Evolutionary conservation across 2,888 invertebrate species (phyloP), one percentile per base, ranked within the genome.

Genomic region (Cactoblastis cactorum): DNA sequence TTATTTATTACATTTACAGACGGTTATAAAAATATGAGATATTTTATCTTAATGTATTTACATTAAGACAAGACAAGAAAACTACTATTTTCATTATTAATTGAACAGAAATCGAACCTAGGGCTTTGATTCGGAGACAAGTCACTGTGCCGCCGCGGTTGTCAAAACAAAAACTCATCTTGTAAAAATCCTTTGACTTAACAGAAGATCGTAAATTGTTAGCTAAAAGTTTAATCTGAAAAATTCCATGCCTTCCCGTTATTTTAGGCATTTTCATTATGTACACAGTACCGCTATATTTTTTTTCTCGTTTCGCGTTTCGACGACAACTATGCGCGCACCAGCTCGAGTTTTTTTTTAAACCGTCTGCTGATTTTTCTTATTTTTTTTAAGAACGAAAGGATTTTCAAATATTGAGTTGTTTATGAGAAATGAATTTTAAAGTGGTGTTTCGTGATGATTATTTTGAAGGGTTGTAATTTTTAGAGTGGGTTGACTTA

Each of bases 241-340:
- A 72, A 73, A 75, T 75, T 67, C 65, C 56, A 49, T 48, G 54
- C 61, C 53, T 56, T 53, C 62, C 53, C 56, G 82, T 74, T 78
- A 85, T 85, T 83, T 83, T 82, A 82, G 83, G 81, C 77, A 86
- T 86, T 85, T 84, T 79, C 80, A 86, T 86, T 83, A 84, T 74
- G 72, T 72, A 68, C 58, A 58, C 58, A 58, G 54, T 63, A 57
- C 59, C 51, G 41, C 22, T 24, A 22, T 41, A 8, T 22, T 39
- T 37, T 37, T 47, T 47, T 37, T 47, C n/a, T 28, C 49, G 17
- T 37, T 9, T 32, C 45, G 45, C 18, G 41, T 49, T 54, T 50
- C 52, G 51, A 41, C 52, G 53, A 53, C 55, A 56, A 61, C 58
- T 58, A 60, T 60, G 56, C 54, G 56, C 18, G 50, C 49, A 38